These are phyloP conservation scores for Dryococelus australis DNA, from an alignment of 2,888 invertebrate genomes.

Conservation along the genomic window DNA sequence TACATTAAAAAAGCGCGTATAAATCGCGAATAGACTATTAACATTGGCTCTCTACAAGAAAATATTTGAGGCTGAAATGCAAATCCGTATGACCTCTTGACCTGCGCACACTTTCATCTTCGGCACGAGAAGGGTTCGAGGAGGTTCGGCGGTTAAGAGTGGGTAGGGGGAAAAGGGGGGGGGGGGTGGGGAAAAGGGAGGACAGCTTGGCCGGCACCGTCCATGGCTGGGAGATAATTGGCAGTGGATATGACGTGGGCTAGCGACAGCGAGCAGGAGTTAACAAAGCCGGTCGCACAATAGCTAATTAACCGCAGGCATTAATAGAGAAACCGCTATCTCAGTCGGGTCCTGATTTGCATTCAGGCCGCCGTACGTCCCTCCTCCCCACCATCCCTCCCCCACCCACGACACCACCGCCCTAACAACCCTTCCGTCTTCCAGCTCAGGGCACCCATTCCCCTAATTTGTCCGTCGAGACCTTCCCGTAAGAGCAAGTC, in stretches of 20 bases:
- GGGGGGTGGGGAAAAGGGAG: not conserved
- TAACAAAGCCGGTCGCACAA: slow-evolving; percentile 9
- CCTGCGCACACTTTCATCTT: too few relatives aligned
- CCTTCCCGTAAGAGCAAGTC: too few relatives aligned
- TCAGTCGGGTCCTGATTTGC: not conserved
- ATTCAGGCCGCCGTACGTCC: not conserved
- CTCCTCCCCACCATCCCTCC: not conserved
- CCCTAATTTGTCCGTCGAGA: too few relatives aligned
- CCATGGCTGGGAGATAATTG: not conserved
- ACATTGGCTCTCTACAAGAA: too few relatives aligned
- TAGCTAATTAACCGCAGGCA: slow-evolving; percentile 16
- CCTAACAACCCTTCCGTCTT: too few relatives aligned
- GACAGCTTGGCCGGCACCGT: not conserved
- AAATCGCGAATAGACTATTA: too few relatives aligned
- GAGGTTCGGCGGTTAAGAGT: not conserved
- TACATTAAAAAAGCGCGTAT: too few relatives aligned
- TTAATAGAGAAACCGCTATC: slow-evolving; percentile 9
- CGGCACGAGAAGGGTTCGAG: not conserved
- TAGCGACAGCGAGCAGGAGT: not conserved
- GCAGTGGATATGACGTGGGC: not conserved
- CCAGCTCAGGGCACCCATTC: not conserved
- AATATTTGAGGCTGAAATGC: too few relatives aligned
- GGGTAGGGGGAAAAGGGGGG: not conserved
- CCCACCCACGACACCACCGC: too few relatives aligned
- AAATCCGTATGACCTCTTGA: too few relatives aligned